Evolutionary conservation across 2,797 vertebrate species (phyloP), one percentile per base, ranked within the genome.

Genomic region (Pterois miles): DNA sequence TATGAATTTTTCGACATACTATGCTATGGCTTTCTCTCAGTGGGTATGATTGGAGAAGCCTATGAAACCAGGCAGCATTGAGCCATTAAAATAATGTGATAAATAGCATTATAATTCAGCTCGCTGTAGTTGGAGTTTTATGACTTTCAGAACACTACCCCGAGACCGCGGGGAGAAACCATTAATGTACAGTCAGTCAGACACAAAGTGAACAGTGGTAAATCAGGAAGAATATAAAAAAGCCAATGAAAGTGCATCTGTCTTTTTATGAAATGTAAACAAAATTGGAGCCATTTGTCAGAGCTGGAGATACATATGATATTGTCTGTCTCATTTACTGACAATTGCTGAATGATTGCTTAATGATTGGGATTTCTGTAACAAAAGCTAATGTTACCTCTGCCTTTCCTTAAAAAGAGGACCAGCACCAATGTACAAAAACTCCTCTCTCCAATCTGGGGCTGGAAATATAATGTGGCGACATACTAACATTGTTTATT

Each of bases 11-110:
- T n/a, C n/a, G n/a, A n/a, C n/a, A n/a, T n/a, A n/a, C n/a, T n/a
- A n/a, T n/a, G n/a, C n/a, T n/a, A n/a, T n/a, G n/a, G n/a, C n/a
- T 46, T 43, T 59, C 48, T 64, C 56, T 34, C 60, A 31, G 36
- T 52, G 43, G 50, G 25, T 71, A 33, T 48, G 69, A 59, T 27
- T 18, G 14, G 71, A 74, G 27, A 50, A 52, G 65, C 73, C 50
- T 6, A 66, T 76, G 72, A 83, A 87, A 78, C 31, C 75, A 75
- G 82, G 65, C 68, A 50, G 38, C 22, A 16, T 76, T 64, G 65
- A 89, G 79, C 76, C 82, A 80, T 89, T 74, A 74, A 85, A 86
- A 86, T 89, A 83, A 85, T 78, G 69, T 78, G 77, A 91, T 83
- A 86, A 84, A 76, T 82, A 82, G 69, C 38, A 34, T 70, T 36